phyloP scores from a whole-genome alignment of 2,113 vertebrate species.

The Narcine bancroftii region DNA sequence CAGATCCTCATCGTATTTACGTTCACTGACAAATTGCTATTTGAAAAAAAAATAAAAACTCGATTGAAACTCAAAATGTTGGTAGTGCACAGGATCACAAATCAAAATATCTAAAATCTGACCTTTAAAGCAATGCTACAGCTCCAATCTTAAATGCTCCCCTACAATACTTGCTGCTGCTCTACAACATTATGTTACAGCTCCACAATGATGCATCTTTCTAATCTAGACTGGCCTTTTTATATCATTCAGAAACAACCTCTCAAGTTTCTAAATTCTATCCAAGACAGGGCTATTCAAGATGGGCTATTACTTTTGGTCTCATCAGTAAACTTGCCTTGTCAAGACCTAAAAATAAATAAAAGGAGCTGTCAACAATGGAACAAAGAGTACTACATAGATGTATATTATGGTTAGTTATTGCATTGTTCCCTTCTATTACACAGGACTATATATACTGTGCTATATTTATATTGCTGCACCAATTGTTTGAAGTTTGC shows the following conservation, averaged over 20 bases:
- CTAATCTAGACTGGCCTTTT: not conserved
- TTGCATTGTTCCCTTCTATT: not conserved
- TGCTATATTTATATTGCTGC: not conserved
- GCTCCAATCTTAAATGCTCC: not conserved
- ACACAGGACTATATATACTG: no score
- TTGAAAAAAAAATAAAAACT: slow-evolving; percentile 39
- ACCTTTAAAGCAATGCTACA: not conserved
- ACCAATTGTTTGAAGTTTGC: not conserved
- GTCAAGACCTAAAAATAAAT: not conserved
- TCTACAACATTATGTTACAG: not conserved
- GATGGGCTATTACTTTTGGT: not conserved
- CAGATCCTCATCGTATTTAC: slow-evolving; percentile 68
- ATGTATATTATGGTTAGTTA: not conserved
- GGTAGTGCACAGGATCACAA: not conserved
- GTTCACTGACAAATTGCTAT: slow-evolving; percentile 70
- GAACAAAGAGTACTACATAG: not conserved
- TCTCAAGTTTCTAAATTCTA: not conserved
- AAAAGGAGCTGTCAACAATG: not conserved
- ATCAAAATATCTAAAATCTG: not conserved
- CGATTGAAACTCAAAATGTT: slow-evolving; percentile 22
- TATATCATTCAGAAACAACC: not conserved
- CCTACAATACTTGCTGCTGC: not conserved
- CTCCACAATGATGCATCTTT: not conserved
- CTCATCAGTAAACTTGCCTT: not conserved
- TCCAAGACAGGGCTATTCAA: not conserved